Percentiles rank a stretch among this genome's conserved stretches.
These are phyloP conservation scores for Patiria pectinifera DNA, from an alignment of 53 echinoderm and acorn worm species.

Conservation along the genomic window DNA sequence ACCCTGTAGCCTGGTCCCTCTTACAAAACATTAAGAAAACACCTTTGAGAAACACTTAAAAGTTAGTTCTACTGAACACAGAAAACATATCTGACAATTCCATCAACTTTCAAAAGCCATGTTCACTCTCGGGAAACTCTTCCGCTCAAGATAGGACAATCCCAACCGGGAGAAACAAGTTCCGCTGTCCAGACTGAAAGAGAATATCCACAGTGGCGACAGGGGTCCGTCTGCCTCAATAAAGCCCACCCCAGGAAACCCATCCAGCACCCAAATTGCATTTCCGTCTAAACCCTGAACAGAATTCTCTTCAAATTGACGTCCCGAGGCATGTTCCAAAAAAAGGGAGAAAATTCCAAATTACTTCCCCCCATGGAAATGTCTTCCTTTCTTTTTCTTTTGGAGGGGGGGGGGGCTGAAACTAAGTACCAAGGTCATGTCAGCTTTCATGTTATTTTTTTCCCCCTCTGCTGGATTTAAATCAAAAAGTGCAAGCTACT, in stretches of 20 bases:
- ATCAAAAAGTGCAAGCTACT: conserved; percentile 21
- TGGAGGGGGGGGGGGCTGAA: background rate
- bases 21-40: background rate
- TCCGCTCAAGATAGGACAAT: background rate
- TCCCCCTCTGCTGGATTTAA: background rate
- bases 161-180: background rate
- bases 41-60: background rate
- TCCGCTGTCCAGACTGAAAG: conserved; percentile 24
- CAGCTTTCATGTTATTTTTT: background rate
- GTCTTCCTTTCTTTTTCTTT: conserved; percentile 22
- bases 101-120: background rate
- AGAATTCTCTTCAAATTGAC: too few species aligned
- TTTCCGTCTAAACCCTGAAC: conserved; percentile 30
- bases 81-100: background rate
- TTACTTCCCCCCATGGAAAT: background rate
- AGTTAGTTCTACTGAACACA: background rate
- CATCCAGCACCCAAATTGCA: conserved; percentile 46
- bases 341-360: background rate
- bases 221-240: conserved; percentile 54
- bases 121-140: background rate
- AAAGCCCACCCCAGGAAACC: conserved; percentile 28
- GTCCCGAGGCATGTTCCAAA: background rate
- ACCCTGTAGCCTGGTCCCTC: background rate
- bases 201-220: conserved; percentile 37
- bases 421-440: background rate